Evolutionary conservation across 1,140 invertebrate species (phyloP).

Genomic region (Lineus longissimus): DNA sequence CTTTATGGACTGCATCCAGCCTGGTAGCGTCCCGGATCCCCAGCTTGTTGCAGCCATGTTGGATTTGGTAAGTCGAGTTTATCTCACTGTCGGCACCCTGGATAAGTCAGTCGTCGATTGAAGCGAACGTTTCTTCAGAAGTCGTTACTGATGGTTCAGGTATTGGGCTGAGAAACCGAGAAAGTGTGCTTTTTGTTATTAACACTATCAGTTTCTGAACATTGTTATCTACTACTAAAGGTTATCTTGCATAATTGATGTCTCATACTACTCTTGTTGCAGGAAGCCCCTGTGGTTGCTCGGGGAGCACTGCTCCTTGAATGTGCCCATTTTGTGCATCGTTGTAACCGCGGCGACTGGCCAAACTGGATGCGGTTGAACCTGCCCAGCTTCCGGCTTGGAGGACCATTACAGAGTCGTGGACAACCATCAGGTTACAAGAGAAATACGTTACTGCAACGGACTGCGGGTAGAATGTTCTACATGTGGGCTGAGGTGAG

Average conservation of each 20-base stretch:
- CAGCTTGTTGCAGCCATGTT: slow-evolving; percentile 90
- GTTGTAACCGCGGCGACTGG: slow-evolving; percentile 97
- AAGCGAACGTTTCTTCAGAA: not conserved
- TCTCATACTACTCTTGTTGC: slow-evolving; percentile 37
- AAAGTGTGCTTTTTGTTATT: too few species aligned
- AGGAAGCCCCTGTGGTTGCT: slow-evolving; percentile 91
- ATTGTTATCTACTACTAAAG: too few species aligned
- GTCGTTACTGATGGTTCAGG: too few species aligned
- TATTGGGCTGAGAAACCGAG: too few species aligned
- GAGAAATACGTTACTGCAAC: slow-evolving; percentile 76
- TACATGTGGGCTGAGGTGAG: slow-evolving; percentile 94
- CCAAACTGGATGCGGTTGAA: slow-evolving; percentile 91
- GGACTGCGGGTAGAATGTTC: slow-evolving; percentile 91
- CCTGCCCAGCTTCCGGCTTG: slow-evolving; percentile 65
- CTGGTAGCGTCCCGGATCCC: slow-evolving; percentile 91
- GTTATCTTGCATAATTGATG: not conserved
- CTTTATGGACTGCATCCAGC: slow-evolving; percentile 88
- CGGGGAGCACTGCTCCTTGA: slow-evolving; percentile 88
- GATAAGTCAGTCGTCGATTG: not conserved
- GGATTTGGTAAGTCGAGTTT: slow-evolving; percentile 72
- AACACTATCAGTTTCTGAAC: too few species aligned
- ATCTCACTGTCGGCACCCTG: too few species aligned
- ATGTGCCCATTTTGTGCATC: slow-evolving; percentile 93
- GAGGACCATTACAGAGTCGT: slow-evolving; percentile 40
- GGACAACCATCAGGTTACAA: slow-evolving; percentile 59